Base-by-base conservation (phyloP, 2,113 vertebrate genomes). In the Leptodactylus fuscus region DNA sequence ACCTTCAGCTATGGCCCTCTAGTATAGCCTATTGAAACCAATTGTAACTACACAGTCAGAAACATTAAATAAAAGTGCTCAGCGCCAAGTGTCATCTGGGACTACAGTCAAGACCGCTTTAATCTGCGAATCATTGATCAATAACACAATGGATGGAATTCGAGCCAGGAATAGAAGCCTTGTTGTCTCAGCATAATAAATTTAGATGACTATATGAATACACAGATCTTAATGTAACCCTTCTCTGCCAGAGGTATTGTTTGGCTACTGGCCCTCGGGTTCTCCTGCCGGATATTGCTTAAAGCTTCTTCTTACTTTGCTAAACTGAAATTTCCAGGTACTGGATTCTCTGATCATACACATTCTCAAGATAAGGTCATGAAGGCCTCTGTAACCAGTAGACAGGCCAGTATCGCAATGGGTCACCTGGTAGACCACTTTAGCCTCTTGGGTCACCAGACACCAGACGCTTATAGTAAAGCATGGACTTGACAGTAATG, bases 41-140 rank as follows among this genome's bases (percentile, higher is more conserved):
- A 18, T n/a, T 41, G 67, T 82, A 82, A 82, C 32, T 73, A 38
- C 1, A 58, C 34, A 15, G 32, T 13, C 1, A 41, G 27, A 38
- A 60, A 16, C 34, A 34, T 71, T 71, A 73, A 82, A 55, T 82
- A 71, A 71, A 41, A 71, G 7, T 16, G n/a, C 67, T n/a, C 32
- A 13, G 44, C n/a, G 24, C 24, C 29, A 65, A 81, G 80, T 11
- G 18, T 29, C 60, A 49, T 29, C 32, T 41, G 76, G 51, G 34
- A 79, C 51, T 13, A 18, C 51, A 78, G 49, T 78, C 51, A 36
- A 55, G 49, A n/a, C 20, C 1, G 11, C 32, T 79, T 38, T 79
- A 27, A 41, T 60, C 18, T 79, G 41, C 3, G 36, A 79, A 79
- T 58, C 32, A 41, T 79, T 79, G 51, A 60, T 41, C 18, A 38